These are phyloP conservation scores for Pseudoatta argentina DNA, from an alignment of 1,140 invertebrate species.

Conservation along the genomic window DNA sequence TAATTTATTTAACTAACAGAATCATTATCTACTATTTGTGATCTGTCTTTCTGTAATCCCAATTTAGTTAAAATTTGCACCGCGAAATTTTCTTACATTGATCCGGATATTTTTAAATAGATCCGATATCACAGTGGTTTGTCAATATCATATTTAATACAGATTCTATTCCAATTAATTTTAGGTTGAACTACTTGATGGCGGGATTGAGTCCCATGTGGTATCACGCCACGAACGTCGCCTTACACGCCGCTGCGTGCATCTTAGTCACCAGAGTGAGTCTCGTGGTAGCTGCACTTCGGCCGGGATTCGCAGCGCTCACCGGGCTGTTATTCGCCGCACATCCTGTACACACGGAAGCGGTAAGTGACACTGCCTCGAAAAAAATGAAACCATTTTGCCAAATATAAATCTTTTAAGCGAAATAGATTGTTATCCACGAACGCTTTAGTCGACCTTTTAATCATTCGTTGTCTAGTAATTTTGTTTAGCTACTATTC, in stretches of 20 bases:
- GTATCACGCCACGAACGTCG: slow-evolving; percentile 92
- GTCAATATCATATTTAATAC: slow-evolving; percentile 12
- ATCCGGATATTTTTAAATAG: not conserved
- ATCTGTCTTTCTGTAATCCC: not conserved
- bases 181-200: slow-evolving; percentile 90
- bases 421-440: not conserved
- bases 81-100: not conserved
- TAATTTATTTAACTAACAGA: not conserved
- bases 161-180: slow-evolving; percentile 77
- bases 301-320: slow-evolving; percentile 89
- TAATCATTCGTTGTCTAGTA: not conserved
- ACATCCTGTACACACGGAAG: slow-evolving; percentile 96
- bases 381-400: not conserved
- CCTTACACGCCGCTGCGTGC: slow-evolving; percentile 91
- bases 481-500: slow-evolving; percentile 41
- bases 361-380: slow-evolving; percentile 87
- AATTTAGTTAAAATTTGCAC: not conserved
- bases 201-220: slow-evolving; percentile 90
- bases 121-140: not conserved
- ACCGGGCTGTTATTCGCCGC: slow-evolving; percentile 93
- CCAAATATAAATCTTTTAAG: not conserved
- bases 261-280: slow-evolving; percentile 91
- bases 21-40: not conserved
- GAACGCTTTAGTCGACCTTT: not conserved
- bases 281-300: slow-evolving; percentile 88